These are phyloP conservation scores for Podarcis siculus DNA, from an alignment of 2,797 vertebrate species.

Conservation along the genomic window DNA sequence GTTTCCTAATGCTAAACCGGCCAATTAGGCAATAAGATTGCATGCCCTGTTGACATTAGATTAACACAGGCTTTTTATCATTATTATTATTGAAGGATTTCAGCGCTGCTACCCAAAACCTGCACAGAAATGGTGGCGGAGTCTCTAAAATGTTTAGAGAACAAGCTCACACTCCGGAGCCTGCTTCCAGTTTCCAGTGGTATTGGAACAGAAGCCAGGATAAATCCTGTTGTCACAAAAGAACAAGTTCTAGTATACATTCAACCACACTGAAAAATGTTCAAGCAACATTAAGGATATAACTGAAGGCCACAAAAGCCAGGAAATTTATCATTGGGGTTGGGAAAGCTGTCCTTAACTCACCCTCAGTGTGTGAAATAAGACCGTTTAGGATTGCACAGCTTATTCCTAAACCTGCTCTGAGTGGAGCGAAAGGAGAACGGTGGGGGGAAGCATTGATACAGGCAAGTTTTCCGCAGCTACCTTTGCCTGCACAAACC, in stretches of 20 bases:
- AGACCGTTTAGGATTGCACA: neutral
- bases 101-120: slow-evolving; percentile 43
- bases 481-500: neutral
- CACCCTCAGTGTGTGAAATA: slow-evolving; percentile 69
- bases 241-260: slow-evolving; percentile 83
- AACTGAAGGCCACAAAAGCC: slow-evolving; percentile 79
- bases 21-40: slow-evolving; percentile 35
- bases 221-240: slow-evolving; percentile 83
- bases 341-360: slow-evolving; percentile 76
- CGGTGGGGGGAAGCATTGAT: neutral
- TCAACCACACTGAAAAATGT: slow-evolving; percentile 79
- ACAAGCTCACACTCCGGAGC: slow-evolving; percentile 58
- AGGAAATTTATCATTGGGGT: slow-evolving; percentile 70
- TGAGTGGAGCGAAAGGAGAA: neutral
- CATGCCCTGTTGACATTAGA: slow-evolving; percentile 39
- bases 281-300: slow-evolving; percentile 78
- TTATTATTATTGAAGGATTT: slow-evolving; percentile 34
- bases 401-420: neutral
- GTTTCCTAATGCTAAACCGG: slow-evolving; percentile 40
- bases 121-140: slow-evolving; percentile 62
- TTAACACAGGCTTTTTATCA: slow-evolving; percentile 42
- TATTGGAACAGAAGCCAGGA: slow-evolving; percentile 79
- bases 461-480: neutral
- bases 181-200: slow-evolving; percentile 83
- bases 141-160: slow-evolving; percentile 75